Percentiles rank a stretch among this genome's conserved stretches.
Conservation (phyloP, 2,888 invertebrate genomes). For the Apotomis capreana region DNA sequence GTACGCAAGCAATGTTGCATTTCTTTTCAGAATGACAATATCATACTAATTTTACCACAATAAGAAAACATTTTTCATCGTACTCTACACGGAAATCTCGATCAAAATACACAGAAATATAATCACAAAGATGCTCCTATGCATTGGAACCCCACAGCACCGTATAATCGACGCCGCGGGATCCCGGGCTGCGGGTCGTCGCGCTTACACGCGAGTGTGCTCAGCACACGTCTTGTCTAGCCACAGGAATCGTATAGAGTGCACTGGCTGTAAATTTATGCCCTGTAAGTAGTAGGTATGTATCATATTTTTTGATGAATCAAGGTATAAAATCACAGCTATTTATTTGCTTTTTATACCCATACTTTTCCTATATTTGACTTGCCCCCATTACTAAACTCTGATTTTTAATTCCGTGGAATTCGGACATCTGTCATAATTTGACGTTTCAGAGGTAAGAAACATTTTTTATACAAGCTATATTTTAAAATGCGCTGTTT, state of each 20-base stretch:
- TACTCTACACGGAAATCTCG: not conserved
- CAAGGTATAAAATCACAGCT: no score
- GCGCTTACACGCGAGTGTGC: slow-evolving; percentile 35
- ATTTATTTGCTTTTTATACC: no score
- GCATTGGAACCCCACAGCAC: slow-evolving; percentile 54
- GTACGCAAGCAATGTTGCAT: no score
- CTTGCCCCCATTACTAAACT: not conserved
- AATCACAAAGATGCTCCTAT: not conserved
- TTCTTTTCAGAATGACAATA: no score
- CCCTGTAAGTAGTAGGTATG: not conserved
- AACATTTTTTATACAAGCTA: no score
- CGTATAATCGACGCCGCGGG: slow-evolving; percentile 66
- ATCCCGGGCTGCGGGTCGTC: slow-evolving; percentile 60
- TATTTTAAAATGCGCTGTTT: no score
- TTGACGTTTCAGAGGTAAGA: no score
- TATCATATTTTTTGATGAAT: not conserved
- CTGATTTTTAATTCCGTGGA: no score
- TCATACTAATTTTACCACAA: no score
- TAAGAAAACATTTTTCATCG: no score
- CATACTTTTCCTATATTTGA: no score
- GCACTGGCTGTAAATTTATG: slow-evolving; percentile 20
- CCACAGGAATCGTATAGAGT: slow-evolving; percentile 20
- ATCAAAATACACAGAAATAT: not conserved
- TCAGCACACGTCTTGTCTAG: slow-evolving; percentile 31
- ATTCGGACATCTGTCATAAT: no score